Conservation (phyloP, 2,113 vertebrate genomes). For the Laticauda laticaudata region DNA sequence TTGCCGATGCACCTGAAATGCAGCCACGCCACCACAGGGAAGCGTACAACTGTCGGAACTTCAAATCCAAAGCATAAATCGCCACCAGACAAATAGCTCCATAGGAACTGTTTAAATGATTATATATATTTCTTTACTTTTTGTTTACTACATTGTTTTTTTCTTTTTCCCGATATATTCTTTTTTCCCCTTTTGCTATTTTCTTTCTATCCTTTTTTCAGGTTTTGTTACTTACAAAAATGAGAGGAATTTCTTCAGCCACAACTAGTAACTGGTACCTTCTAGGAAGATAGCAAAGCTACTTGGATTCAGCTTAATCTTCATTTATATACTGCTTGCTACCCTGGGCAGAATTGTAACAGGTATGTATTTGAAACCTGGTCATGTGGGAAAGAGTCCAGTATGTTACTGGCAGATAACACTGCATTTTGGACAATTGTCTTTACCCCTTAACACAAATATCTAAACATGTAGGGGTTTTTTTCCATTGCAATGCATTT, state of each 20-base stretch:
- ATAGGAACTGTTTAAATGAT: neutral
- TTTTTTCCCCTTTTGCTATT: neutral
- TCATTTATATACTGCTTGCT: neutral
- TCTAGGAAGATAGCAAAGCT: neutral
- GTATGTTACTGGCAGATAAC: neutral
- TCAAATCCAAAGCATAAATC: neutral
- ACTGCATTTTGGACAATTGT: neutral
- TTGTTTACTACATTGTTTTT: neutral
- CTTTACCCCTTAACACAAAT: neutral
- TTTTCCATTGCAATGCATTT: neutral
- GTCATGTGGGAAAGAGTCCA: neutral
- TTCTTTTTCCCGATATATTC: neutral
- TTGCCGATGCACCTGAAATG: neutral
- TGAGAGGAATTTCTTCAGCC: neutral
- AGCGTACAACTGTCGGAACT: neutral
- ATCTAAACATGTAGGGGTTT: neutral
- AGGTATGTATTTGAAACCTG: neutral
- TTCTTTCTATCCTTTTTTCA: neutral
- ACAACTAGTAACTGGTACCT: neutral
- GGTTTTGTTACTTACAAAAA: neutral
- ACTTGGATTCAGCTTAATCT: neutral
- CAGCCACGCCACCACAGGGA: neutral
- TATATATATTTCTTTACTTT: neutral
- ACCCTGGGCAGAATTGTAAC: neutral
- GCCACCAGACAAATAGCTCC: neutral